Evolutionary conservation across 1,140 invertebrate genomes (phyloP).

Genomic region (Hypsibius dujardini): DNA sequence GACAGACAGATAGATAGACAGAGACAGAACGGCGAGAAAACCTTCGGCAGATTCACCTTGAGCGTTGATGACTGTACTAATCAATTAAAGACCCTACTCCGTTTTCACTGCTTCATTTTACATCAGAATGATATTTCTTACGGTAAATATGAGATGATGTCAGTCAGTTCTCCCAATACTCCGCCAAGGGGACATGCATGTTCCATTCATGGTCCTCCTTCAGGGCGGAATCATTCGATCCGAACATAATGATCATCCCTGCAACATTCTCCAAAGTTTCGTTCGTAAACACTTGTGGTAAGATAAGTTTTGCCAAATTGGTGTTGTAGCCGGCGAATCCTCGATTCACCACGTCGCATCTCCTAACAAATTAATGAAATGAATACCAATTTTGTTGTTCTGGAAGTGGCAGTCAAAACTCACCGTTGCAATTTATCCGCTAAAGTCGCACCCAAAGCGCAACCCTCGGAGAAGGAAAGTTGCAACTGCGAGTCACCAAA

Average conservation of each 20-base stretch:
- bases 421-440: not conserved
- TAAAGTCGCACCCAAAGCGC: not conserved
- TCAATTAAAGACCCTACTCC: too few relatives aligned
- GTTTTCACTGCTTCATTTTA: too few relatives aligned
- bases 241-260: slow-evolving; percentile 32
- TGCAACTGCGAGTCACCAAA: not conserved
- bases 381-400: too few relatives aligned
- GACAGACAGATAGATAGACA: too few relatives aligned
- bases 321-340: slow-evolving; percentile 36
- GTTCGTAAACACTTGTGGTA: slow-evolving; percentile 28
- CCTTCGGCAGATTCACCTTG: too few relatives aligned
- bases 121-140: too few relatives aligned
- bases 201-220: slow-evolving; percentile 28
- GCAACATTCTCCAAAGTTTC: slow-evolving; percentile 24
- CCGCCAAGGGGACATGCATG: slow-evolving; percentile 26
- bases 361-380: slow-evolving; percentile 25
- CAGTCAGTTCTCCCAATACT: too few relatives aligned
- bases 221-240: slow-evolving; percentile 35
- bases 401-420: not conserved
- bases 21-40: too few relatives aligned
- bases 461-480: not conserved
- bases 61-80: too few relatives aligned
- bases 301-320: slow-evolving; percentile 29
- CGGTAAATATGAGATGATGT: too few relatives aligned
- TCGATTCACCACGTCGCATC: slow-evolving; percentile 33